Percentiles rank a stretch among this genome's conserved stretches.
Evolutionary conservation across 2,113 vertebrate genomes (phyloP).

Genomic region (Dicerorhinus sumatrensis): DNA sequence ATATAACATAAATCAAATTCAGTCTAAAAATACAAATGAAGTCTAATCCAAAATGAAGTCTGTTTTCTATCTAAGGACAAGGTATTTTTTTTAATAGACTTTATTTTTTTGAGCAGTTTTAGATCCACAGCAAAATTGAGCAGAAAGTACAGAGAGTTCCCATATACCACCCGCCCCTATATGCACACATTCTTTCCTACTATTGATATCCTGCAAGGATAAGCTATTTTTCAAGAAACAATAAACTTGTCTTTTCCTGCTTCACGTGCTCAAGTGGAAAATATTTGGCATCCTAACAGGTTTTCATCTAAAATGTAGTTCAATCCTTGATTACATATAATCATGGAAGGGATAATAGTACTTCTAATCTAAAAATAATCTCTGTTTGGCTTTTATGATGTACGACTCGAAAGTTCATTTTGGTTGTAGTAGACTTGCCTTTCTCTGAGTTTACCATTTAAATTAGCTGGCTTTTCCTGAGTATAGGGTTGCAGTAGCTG

Average conservation of each 20-base stretch:
- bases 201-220: background rate
- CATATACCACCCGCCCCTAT: background rate
- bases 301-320: slow-evolving; percentile 62
- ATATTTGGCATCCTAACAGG: background rate
- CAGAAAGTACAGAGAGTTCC: background rate
- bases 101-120: slow-evolving; percentile 25
- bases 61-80: slow-evolving; percentile 49
- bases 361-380: slow-evolving; percentile 74
- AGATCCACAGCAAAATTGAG: background rate
- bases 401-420: background rate
- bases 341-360: slow-evolving; percentile 58
- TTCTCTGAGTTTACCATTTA: slow-evolving; percentile 48
- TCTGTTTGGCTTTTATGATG: slow-evolving; percentile 48
- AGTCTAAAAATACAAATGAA: slow-evolving; percentile 55
- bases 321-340: slow-evolving; percentile 74
- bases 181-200: background rate
- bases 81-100: background rate
- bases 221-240: slow-evolving; percentile 12
- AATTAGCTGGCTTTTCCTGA: slow-evolving; percentile 58
- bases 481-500: slow-evolving; percentile 50
- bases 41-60: background rate
- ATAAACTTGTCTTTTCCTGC: background rate
- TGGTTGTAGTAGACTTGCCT: slow-evolving; percentile 3
- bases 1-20: slow-evolving; percentile 47
- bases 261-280: slow-evolving; percentile 26